Conservation (phyloP, 2,113 vertebrate species). For the Xyliphius kryptos region DNA sequence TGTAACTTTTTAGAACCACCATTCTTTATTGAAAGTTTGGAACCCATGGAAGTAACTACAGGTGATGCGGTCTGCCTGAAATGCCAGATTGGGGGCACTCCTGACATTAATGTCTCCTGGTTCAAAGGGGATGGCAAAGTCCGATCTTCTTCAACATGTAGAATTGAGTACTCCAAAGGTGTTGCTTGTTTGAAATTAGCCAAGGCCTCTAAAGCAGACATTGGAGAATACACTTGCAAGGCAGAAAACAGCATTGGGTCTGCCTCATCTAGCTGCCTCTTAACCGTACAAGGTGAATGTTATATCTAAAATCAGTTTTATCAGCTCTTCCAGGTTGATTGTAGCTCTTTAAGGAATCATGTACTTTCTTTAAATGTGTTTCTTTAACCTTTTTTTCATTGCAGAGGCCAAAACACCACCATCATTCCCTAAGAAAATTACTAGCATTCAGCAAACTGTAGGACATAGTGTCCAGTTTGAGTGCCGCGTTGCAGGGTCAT, state of each 20-base stretch:
- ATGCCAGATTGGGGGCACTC: constrained; percentile 86
- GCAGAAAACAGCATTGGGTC: constrained; percentile 87
- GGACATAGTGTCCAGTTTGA: constrained; percentile 81
- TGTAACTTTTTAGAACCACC: constrained; percentile 76
- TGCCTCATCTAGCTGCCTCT: constrained; percentile 74
- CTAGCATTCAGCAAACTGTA: constrained; percentile 80
- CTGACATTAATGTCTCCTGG: constrained; percentile 95
- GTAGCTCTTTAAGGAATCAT: too few species aligned
- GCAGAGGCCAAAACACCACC: constrained; percentile 90
- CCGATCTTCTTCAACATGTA: constrained; percentile 81
- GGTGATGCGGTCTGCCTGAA: constrained; percentile 81
- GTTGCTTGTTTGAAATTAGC: constrained; percentile 81
- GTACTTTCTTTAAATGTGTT: too few species aligned
- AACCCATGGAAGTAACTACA: constrained; percentile 80
- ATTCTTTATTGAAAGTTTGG: constrained; percentile 81
- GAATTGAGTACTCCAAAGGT: constrained; percentile 83
- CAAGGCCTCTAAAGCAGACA: constrained; percentile 73
- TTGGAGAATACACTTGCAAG: constrained; percentile 90
- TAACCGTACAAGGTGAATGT: constrained; percentile 85
- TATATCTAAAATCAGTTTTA: too few species aligned
- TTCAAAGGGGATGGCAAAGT: constrained; percentile 96
- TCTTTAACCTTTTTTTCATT: constrained; percentile 55
- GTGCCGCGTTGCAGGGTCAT: constrained; percentile 87
- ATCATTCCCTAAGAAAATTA: constrained; percentile 87
- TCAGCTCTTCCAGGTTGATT: too few species aligned